phyloP scores from a whole-genome alignment of 1,140 invertebrate species.

The Tetragnatha versicolor region DNA sequence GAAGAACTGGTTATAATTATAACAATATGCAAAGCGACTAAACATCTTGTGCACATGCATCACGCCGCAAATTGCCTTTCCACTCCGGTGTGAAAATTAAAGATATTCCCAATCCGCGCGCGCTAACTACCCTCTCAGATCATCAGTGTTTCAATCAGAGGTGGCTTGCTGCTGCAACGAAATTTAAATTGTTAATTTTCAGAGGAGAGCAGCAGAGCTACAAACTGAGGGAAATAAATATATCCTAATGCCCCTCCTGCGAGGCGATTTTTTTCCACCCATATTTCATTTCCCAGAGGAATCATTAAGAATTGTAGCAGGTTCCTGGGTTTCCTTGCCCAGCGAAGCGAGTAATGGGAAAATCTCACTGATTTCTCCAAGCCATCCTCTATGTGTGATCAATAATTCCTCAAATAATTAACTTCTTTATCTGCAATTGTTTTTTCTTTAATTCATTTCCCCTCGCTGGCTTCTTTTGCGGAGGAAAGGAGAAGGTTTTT shows the following conservation, averaged over 20 bases:
- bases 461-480: background rate
- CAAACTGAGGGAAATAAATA: constrained; percentile 16
- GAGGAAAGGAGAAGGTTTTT: constrained; percentile 24
- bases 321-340: constrained; percentile 14
- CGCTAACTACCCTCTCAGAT: too few species aligned
- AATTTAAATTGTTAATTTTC: background rate
- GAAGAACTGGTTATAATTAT: too few species aligned
- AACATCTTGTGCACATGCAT: too few species aligned
- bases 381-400: constrained; percentile 26
- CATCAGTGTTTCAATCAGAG: too few species aligned
- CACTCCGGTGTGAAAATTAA: too few species aligned
- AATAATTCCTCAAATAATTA: constrained; percentile 55
- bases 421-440: constrained; percentile 55
- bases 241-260: background rate
- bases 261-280: constrained; percentile 1
- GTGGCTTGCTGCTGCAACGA: too few species aligned
- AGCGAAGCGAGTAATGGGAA: constrained; percentile 51
- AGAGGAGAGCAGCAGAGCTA: background rate
- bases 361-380: constrained; percentile 49
- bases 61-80: too few species aligned
- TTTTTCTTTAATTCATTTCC: constrained; percentile 50
- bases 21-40: too few species aligned
- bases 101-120: too few species aligned
- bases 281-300: constrained; percentile 44
- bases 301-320: constrained; percentile 48